These are phyloP conservation scores for Acanthochromis polyacanthus DNA, from an alignment of 2,113 vertebrate genomes.

Conservation along the genomic window DNA sequence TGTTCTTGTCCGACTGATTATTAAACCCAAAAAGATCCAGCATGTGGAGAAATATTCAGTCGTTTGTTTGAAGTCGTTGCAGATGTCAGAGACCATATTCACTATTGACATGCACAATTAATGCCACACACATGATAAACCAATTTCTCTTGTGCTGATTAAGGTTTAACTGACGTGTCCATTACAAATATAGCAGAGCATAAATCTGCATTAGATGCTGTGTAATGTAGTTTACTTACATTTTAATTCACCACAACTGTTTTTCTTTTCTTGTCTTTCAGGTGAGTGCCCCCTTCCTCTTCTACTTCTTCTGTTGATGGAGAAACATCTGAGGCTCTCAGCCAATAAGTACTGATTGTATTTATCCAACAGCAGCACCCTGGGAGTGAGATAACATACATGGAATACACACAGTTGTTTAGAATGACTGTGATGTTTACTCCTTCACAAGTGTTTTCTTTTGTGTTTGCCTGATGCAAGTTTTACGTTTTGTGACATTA, in stretches of 20 bases:
- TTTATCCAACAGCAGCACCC: neutral
- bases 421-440: neutral
- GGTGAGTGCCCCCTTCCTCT: slow-evolving; percentile 73
- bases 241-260: slow-evolving; percentile 3
- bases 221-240: no score
- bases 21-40: slow-evolving; percentile 1
- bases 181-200: neutral
- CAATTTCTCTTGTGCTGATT: neutral
- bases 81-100: slow-evolving; percentile 4
- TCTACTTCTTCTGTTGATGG: slow-evolving; percentile 16
- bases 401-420: neutral
- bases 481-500: no score
- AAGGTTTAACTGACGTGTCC: neutral
- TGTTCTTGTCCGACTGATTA: neutral
- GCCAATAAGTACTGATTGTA: slow-evolving; percentile 67
- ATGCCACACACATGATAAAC: slow-evolving; percentile 20
- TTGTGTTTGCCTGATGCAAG: no score
- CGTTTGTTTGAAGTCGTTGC: slow-evolving; percentile 8
- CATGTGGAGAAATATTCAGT: slow-evolving; percentile 5
- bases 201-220: neutral
- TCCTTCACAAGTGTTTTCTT: neutral
- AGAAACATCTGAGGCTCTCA: slow-evolving; percentile 39
- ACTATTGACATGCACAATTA: neutral
- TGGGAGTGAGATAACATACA: slow-evolving; percentile 10
- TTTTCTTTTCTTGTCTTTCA: slow-evolving; percentile 68